Base-by-base conservation (phyloP, 1,140 invertebrate genomes). In the Drosophila elegans region DNA sequence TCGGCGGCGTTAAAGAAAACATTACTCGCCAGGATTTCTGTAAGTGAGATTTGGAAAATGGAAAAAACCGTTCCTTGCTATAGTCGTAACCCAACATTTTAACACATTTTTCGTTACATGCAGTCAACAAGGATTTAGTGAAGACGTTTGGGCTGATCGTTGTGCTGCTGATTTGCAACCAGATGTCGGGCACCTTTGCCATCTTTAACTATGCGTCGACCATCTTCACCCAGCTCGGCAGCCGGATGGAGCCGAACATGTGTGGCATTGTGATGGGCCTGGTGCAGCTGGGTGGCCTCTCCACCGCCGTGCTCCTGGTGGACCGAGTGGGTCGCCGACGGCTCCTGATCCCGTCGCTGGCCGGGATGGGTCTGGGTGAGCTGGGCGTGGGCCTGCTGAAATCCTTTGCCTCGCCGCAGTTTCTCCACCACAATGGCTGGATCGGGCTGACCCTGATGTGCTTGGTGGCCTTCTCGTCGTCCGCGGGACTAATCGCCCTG, bases 221-320 rank as follows among this genome's bases (percentile, higher is more conserved):
- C 7, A 97, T 96, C 80, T 97, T 96, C 82, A 63, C 82, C 0
- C 92, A 93, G 2, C 94, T 96, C 1, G 94, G 94, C 1, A 94
- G 93, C 3, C 83, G 75, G 3, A 72, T 97, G 0, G 86, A 94
- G 1, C 86, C 95, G 0, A 93, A 93, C 44, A 77, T 95, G n/a
- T 94, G 95, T 9, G 94, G 96, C 3, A 96, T 97, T 59, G 94
- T 97, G 2, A 94, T 98, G 3, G 96, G 96, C 1, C 48, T 53
- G 13, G 27, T 56, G 3, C 89, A 91, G 59, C 51, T 92, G 10
- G 1, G 83, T n/a, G 85, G 83, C 45, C n/a, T 71, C 7, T 1
- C 0, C 4, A 42, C 55, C 10, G 54, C 79, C 6, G 55, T 86
- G 9, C 10, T 44, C 1, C 54, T 83, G 10, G 85, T 84, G 39